Evolutionary conservation across 1,140 invertebrate genomes (phyloP).

Genomic region (Archegozetes longisetosus): DNA sequence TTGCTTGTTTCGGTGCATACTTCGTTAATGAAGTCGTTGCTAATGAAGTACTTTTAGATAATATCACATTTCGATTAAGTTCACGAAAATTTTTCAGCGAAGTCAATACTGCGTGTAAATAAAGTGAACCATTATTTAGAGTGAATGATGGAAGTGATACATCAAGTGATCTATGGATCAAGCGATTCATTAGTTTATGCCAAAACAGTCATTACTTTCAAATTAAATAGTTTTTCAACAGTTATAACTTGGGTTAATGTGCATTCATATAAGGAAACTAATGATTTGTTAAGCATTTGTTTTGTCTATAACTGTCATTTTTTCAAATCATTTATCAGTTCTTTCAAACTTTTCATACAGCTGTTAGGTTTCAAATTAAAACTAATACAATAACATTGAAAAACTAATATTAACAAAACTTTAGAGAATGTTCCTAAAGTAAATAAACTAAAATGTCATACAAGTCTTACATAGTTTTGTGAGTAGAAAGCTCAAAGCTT

Average conservation of each 20-base stretch:
- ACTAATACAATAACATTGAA: constrained; percentile 17
- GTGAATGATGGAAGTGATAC: constrained; percentile 49
- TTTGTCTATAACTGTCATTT: too few relatives aligned
- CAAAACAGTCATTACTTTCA: constrained; percentile 1
- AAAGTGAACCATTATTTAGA: constrained; percentile 55
- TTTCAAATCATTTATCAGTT: too few relatives aligned
- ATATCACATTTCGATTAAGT: constrained; percentile 25
- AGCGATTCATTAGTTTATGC: too few relatives aligned
- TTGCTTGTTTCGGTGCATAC: constrained; percentile 49
- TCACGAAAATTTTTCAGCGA: constrained; percentile 26
- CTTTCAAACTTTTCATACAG: too few relatives aligned
- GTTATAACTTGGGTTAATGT: constrained; percentile 4
- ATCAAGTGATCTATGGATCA: constrained; percentile 36
- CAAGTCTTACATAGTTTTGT: constrained; percentile 14
- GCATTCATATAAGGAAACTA: constrained; percentile 11
- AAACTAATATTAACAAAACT: constrained; percentile 1
- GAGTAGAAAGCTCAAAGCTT: constrained; percentile 16
- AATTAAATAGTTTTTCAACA: neutral
- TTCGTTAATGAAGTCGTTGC: constrained; percentile 45
- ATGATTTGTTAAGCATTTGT: too few relatives aligned
- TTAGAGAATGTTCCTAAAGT: neutral
- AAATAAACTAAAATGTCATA: neutral
- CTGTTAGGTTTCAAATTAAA: constrained; percentile 16
- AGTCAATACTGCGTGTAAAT: constrained; percentile 37
- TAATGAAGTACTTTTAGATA: constrained; percentile 36